Evolutionary conservation across 2,888 invertebrate species (phyloP).

Genomic region (Blomia tropicalis): DNA sequence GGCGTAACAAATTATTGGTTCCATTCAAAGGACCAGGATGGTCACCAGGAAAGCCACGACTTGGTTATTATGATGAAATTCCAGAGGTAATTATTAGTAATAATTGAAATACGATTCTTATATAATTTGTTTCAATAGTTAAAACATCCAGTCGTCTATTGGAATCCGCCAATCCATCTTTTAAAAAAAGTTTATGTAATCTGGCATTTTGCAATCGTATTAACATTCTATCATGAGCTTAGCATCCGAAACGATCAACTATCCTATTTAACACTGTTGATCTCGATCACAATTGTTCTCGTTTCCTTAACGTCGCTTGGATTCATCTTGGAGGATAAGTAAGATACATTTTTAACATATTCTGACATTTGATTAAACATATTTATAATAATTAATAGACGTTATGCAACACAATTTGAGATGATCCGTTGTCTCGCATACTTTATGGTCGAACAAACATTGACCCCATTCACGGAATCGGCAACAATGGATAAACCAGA

Average conservation of each 20-base stretch:
- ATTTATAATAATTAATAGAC: too few relatives aligned
- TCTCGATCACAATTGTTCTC: conserved; percentile 20
- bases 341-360: neutral
- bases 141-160: conserved; percentile 22
- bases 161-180: conserved; percentile 21
- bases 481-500: neutral
- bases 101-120: neutral
- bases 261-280: conserved; percentile 17
- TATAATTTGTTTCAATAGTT: conserved; percentile 13
- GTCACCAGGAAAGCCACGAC: conserved; percentile 58
- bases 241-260: conserved; percentile 14
- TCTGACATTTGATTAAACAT: neutral
- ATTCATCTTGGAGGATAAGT: conserved; percentile 26
- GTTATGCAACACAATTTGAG: conserved; percentile 25
- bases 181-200: conserved; percentile 24
- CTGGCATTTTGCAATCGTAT: conserved; percentile 21
- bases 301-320: conserved; percentile 26
- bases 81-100: conserved; percentile 44
- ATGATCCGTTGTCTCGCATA: conserved; percentile 31
- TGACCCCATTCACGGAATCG: conserved; percentile 28
- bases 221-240: conserved; percentile 25
- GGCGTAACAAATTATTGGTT: conserved; percentile 48
- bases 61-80: conserved; percentile 58
- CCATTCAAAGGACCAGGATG: conserved; percentile 73
- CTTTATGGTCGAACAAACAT: conserved; percentile 31